Percentiles rank a stretch among this genome's conserved stretches.
Evolutionary conservation across 2,113 vertebrate species (phyloP).

Genomic region (Madoqua kirkii): DNA sequence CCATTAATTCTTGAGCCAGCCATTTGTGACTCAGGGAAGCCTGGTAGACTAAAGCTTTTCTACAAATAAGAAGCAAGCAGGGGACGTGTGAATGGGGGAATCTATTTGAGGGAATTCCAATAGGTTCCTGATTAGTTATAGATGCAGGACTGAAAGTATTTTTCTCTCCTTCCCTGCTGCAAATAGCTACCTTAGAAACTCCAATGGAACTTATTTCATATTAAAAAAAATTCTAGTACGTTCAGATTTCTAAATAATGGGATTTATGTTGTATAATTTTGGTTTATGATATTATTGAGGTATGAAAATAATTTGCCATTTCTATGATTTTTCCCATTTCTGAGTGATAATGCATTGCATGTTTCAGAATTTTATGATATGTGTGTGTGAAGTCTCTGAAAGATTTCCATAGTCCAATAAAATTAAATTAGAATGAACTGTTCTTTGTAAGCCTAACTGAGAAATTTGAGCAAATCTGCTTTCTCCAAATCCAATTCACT

Average conservation of each 20-base stretch:
- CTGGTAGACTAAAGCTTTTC: background rate
- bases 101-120: background rate
- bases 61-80: background rate
- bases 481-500: constrained; percentile 5
- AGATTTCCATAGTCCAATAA: background rate
- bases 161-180: background rate
- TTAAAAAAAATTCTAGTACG: background rate
- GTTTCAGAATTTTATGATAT: background rate
- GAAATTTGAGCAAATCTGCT: background rate
- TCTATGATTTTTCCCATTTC: background rate
- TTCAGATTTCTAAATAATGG: background rate
- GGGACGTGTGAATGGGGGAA: background rate
- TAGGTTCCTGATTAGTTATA: background rate
- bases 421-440: background rate
- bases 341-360: background rate
- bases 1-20: background rate
- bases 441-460: background rate
- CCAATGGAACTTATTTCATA: background rate
- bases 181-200: background rate
- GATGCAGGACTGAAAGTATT: background rate
- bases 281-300: background rate
- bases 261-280: background rate
- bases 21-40: background rate
- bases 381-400: background rate
- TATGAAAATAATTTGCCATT: constrained; percentile 2